Percentiles rank a stretch among this genome's conserved stretches.
These are phyloP conservation scores for Odontesthes bonariensis DNA, from an alignment of 2,113 vertebrate species.

Conservation along the genomic window DNA sequence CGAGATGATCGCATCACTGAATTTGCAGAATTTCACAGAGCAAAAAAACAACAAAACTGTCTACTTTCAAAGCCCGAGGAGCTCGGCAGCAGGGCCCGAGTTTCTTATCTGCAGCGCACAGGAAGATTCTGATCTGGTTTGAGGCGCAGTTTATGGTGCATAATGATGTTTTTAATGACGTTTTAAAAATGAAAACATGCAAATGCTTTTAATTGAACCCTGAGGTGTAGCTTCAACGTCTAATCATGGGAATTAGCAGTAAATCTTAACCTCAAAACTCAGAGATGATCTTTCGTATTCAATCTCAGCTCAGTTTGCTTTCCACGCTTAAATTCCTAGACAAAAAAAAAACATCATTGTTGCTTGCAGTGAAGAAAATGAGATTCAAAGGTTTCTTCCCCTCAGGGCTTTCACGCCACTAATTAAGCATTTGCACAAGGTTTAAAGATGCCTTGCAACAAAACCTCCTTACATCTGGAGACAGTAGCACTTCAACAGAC, in stretches of 20 bases:
- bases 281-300: neutral
- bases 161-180: conserved; percentile 6
- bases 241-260: neutral
- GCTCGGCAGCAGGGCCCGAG: neutral
- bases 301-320: neutral
- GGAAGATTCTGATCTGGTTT: neutral
- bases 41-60: neutral
- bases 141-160: neutral
- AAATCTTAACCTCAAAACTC: neutral
- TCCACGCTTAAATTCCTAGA: too few relatives aligned
- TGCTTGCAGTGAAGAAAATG: conserved; percentile 34
- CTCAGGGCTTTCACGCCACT: conserved; percentile 25
- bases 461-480: neutral
- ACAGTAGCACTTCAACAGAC: neutral
- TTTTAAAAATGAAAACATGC: neutral
- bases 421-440: conserved; percentile 56
- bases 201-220: conserved; percentile 3
- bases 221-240: neutral
- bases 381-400: conserved; percentile 45
- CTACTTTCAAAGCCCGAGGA: neutral
- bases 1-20: neutral
- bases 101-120: neutral
- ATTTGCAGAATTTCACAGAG: neutral
- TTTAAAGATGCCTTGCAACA: conserved; percentile 37
- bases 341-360: neutral